Evolutionary conservation across 2,888 invertebrate genomes (phyloP).

Genomic region (Luperina testacea): DNA sequence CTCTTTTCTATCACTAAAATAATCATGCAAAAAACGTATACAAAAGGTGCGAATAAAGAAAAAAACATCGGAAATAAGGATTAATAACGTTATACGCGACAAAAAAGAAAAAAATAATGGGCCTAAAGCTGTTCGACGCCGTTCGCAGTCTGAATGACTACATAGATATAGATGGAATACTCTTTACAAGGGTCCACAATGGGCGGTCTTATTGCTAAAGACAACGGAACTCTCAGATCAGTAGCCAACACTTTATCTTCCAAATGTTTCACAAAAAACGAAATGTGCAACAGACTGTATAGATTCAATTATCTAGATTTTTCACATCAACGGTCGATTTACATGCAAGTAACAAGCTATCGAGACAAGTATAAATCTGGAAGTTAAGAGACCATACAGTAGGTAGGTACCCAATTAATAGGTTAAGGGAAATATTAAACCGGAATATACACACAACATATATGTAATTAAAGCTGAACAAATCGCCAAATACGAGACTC

Average conservation of each 20-base stretch:
- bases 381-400: background rate
- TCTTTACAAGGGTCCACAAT: too few relatives aligned
- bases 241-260: background rate
- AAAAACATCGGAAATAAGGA: background rate
- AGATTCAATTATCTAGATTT: slow-evolving; percentile 40
- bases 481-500: background rate
- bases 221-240: background rate
- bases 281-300: slow-evolving; percentile 18
- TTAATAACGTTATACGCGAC: background rate
- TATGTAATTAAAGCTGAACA: background rate
- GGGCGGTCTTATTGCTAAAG: too few relatives aligned
- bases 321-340: slow-evolving; percentile 31
- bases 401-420: background rate
- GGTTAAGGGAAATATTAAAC: background rate
- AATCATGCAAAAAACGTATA: background rate
- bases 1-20: background rate
- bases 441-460: background rate
- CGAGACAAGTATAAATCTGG: background rate
- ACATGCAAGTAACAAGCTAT: slow-evolving; percentile 39
- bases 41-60: background rate
- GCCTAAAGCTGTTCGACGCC: background rate
- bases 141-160: background rate
- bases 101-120: background rate
- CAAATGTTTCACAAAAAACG: slow-evolving; percentile 36
- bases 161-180: background rate